These are phyloP conservation scores for Brachionus paranguensis DNA, from an alignment of 1,140 invertebrate genomes.

Conservation along the genomic window DNA sequence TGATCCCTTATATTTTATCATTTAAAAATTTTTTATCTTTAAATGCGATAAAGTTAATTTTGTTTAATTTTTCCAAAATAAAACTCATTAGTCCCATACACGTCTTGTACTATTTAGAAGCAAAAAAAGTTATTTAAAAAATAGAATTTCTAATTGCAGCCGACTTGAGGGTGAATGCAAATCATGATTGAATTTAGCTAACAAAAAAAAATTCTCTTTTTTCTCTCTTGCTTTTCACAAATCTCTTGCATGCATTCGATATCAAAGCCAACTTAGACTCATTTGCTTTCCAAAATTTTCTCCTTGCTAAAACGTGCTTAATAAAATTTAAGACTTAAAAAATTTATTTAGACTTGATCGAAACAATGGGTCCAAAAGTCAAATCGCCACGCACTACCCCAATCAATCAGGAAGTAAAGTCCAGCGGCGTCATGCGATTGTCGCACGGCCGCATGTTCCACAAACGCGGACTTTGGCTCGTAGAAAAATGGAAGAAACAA, in stretches of 20 bases:
- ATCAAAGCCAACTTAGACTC: background rate
- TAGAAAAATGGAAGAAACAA: conserved; percentile 39
- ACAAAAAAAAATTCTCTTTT: conserved; percentile 1
- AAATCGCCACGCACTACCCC: background rate
- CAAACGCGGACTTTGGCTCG: conserved; percentile 8
- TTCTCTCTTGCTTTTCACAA: background rate
- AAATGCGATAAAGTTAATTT: background rate
- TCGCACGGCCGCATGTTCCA: conserved; percentile 40
- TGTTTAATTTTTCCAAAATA: background rate
- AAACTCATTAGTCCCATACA: background rate
- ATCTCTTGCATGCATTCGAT: conserved; percentile 9
- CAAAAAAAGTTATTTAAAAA: background rate
- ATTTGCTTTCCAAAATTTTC: background rate
- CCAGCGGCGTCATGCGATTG: conserved; percentile 32
- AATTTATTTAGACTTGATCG: background rate
- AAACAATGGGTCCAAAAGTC: conserved; percentile 35
- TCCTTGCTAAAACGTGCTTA: conserved; percentile 15
- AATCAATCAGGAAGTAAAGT: conserved; percentile 32
- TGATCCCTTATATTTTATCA: no score
- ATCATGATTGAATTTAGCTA: background rate
- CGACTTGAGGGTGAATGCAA: background rate
- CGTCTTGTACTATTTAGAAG: background rate
- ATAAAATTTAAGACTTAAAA: background rate
- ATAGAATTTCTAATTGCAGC: background rate
- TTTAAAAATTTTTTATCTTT: no score